phyloP scores from a whole-genome alignment of 2,888 invertebrate species.

The Pachymerium ferrugineum region DNA sequence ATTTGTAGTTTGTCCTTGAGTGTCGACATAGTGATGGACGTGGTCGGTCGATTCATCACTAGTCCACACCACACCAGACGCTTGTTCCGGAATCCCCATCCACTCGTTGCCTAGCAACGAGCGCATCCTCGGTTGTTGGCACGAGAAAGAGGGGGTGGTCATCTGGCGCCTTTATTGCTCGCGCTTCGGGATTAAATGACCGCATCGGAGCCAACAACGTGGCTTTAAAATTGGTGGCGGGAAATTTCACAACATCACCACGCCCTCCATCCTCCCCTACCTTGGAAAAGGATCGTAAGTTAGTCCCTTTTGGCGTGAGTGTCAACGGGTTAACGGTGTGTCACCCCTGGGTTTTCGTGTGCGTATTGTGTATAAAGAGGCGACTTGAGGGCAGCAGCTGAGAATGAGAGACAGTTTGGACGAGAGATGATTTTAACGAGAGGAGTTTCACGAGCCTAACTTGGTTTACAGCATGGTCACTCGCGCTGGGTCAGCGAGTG shows the following conservation, averaged over 20 bases:
- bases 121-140: slow-evolving; percentile 13
- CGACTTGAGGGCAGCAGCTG: background rate
- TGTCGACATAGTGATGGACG: background rate
- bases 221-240: slow-evolving; percentile 8
- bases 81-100: slow-evolving; percentile 4
- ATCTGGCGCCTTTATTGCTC: slow-evolving; percentile 8
- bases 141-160: background rate
- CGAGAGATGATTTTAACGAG: slow-evolving; percentile 3
- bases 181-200: slow-evolving; percentile 8
- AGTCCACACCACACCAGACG: slow-evolving; percentile 8
- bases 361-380: background rate
- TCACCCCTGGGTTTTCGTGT: background rate
- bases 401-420: slow-evolving; percentile 4
- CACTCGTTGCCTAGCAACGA: background rate
- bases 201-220: slow-evolving; percentile 3
- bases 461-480: background rate
- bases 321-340: slow-evolving; percentile 13
- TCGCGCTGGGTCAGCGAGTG: background rate
- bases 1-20: background rate
- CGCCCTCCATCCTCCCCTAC: background rate
- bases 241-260: slow-evolving; percentile 2
- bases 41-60: background rate
- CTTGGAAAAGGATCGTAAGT: background rate
- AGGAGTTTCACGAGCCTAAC: slow-evolving; percentile 1
- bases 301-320: background rate